Percentiles rank a stretch among this genome's conserved stretches.
Evolutionary conservation across 2,888 invertebrate species (phyloP).

Genomic region (Orthosia cruda): DNA sequence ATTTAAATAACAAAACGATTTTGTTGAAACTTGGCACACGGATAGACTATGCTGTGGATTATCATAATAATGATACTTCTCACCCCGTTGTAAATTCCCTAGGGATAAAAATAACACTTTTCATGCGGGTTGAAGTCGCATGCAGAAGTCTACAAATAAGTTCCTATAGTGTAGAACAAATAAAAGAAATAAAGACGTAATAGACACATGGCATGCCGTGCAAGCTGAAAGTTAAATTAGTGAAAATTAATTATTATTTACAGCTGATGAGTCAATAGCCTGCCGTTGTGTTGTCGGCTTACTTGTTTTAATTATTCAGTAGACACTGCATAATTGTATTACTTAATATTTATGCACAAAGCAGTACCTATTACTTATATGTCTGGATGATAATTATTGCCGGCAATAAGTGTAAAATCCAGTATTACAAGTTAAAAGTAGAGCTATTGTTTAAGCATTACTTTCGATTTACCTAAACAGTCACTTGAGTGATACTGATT

Average conservation of each 20-base stretch:
- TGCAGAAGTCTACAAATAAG: too few species aligned
- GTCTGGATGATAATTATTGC: neutral
- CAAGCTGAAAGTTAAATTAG: conserved; percentile 23
- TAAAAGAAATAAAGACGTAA: conserved; percentile 15
- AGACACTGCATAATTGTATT: conserved; percentile 6
- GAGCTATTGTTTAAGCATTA: neutral
- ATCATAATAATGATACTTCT: too few species aligned
- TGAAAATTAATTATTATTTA: conserved; percentile 43
- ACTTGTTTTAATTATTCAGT: conserved; percentile 18
- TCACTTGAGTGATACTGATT: too few species aligned
- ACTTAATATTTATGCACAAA: neutral
- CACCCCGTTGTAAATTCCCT: too few species aligned
- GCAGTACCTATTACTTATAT: conserved; percentile 7
- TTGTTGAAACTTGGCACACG: too few species aligned
- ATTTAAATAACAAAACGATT: too few species aligned
- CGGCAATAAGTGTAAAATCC: neutral
- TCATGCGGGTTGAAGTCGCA: too few species aligned
- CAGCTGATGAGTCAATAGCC: conserved; percentile 28
- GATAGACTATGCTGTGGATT: too few species aligned
- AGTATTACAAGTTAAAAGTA: too few species aligned
- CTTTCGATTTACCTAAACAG: too few species aligned
- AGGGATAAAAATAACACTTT: too few species aligned
- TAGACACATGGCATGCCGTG: conserved; percentile 20
- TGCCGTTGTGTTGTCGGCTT: neutral
- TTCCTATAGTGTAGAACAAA: neutral